phyloP scores from a whole-genome alignment of 2,797 vertebrate species.

The Pyrocephalus nanus region DNA sequence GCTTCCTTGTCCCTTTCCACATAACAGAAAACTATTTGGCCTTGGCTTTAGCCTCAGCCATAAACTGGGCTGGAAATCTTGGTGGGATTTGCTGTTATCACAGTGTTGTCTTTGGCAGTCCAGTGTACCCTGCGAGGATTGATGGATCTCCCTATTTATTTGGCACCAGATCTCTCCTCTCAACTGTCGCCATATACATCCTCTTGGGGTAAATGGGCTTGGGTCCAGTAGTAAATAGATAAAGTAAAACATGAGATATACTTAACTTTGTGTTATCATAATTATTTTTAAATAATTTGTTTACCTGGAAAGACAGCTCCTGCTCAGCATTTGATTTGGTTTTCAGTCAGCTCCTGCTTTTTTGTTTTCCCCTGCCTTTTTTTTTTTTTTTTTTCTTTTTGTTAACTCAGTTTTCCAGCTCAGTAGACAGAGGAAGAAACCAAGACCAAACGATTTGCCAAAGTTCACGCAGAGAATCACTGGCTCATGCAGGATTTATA shows the following conservation, averaged over 20 bases:
- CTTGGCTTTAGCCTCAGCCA: background rate
- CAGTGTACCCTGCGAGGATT: background rate
- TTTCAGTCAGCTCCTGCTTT: background rate
- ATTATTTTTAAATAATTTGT: conserved; percentile 44
- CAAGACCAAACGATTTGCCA: conserved; percentile 57
- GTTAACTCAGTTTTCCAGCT: conserved; percentile 43
- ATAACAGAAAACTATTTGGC: background rate
- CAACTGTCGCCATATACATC: background rate
- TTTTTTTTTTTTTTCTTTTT: background rate
- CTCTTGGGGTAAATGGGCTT: background rate
- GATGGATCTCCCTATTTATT: conserved; percentile 18
- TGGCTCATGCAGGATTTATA: conserved; percentile 46
- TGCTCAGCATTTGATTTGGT: conserved; percentile 55
- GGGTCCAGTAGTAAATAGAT: conserved; percentile 6
- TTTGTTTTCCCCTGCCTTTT: background rate
- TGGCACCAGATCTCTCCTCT: conserved; percentile 29
- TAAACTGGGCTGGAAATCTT: background rate
- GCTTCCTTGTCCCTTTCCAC: background rate
- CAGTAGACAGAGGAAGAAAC: conserved; percentile 63
- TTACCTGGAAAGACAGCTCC: conserved; percentile 57
- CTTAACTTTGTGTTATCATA: background rate
- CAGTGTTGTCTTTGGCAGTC: conserved; percentile 51
- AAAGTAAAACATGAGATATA: background rate
- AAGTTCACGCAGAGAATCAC: conserved; percentile 48
- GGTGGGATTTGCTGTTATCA: conserved; percentile 21